These are phyloP conservation scores for Apistogramma diplotaenia DNA, from an alignment of 2,113 vertebrate species.

Conservation along the genomic window DNA sequence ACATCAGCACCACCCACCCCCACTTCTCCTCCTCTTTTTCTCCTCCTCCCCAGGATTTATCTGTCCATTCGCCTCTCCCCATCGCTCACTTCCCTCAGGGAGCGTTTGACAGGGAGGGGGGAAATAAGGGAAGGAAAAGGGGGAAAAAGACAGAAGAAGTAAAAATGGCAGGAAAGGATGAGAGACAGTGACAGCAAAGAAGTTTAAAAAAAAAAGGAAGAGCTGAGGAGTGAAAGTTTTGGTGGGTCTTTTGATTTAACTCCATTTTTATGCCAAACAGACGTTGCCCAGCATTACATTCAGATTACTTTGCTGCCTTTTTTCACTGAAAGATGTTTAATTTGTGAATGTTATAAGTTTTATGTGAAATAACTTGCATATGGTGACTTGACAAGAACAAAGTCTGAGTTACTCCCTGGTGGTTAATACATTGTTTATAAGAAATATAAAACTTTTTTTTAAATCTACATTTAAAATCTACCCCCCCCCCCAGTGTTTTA, in stretches of 20 bases:
- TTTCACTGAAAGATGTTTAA: not conserved
- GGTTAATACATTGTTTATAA: not conserved
- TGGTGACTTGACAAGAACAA: not conserved
- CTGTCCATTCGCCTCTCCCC: constrained; percentile 78
- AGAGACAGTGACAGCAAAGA: constrained; percentile 44
- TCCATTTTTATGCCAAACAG: not conserved
- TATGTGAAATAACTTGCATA: not conserved
- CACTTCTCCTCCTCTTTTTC: not conserved
- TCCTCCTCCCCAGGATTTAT: constrained; percentile 80
- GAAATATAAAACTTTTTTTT: no score
- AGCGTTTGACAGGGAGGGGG: constrained; percentile 63
- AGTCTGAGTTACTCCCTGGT: not conserved
- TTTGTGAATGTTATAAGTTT: not conserved
- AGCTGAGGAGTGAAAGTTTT: not conserved
- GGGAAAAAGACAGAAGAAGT: constrained; percentile 3
- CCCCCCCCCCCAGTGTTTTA: not conserved
- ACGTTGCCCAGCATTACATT: not conserved
- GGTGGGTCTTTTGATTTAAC: not conserved
- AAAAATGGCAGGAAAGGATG: not conserved
- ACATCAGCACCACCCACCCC: constrained; percentile 43
- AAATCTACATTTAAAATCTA: no score
- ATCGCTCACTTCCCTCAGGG: constrained; percentile 84
- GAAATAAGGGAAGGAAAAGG: constrained; percentile 45
- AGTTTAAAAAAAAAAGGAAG: constrained; percentile 22
- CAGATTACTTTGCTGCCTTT: not conserved